Base-by-base conservation (phyloP, 2,113 vertebrate genomes). In the Arvicanthis niloticus region DNA sequence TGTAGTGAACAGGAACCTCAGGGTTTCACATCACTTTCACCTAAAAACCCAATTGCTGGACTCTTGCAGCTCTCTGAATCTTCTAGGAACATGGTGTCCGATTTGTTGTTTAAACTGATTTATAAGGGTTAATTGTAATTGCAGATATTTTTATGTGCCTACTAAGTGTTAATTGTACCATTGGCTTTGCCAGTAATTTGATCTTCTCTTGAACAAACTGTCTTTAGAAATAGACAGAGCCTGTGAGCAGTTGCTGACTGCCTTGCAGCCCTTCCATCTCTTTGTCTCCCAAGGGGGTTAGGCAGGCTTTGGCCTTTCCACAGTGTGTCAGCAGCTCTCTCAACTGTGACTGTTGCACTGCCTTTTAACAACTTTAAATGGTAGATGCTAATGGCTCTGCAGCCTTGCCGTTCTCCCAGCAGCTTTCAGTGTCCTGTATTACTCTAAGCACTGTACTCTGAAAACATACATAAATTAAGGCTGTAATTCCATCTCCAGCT, bases 401-500 rank as follows among this genome's bases (percentile, higher is more conserved):
- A 91, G 56, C 53, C 91, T 89, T 91, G 81, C 81, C 34, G 12
- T 89, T 95, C 62, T 97, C 96, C 95, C 89, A 92, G 92, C 95
- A 97, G 92, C 62, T 92, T 94, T 92, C 58, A 5, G 62, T 89
- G 60, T 40, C 85, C 92, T 92, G 26, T 80, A 94, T 89, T 95
- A 84, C 92, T 96, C 95, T 96, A 97, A 96, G 91, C 91, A 95
- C 88, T 91, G 94, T 82, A 92, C 91, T 97, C 95, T 75, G 88
- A 97, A 97, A 95, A 96, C 51, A 94, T 91, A 94, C 96, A 94
- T 96, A 97, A 97, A 96, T 97, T 94, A 97, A 89, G 88, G 56
- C 89, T 87, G 60, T 93, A 97, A 94, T 96, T 98, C 62, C 86
- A 93, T 94, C 93, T 93, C 88, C 22, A 89, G 86, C 85, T 29